Conservation (phyloP, 1,140 invertebrate species). For the Yoshiicerus persimilis region DNA sequence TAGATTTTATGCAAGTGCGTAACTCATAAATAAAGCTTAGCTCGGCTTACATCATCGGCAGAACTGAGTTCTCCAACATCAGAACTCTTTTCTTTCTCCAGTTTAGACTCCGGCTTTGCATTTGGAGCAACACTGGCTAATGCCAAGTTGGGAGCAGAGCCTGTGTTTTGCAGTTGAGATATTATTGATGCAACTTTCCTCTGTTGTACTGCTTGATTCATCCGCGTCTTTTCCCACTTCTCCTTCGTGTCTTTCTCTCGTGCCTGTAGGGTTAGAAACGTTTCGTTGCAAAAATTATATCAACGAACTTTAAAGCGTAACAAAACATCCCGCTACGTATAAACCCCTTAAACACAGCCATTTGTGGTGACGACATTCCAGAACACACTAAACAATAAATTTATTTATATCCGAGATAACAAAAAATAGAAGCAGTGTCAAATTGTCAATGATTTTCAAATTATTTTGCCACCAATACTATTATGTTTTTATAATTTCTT, state of each 20-base stretch:
- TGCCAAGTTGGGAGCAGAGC: constrained; percentile 39
- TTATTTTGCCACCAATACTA: too few species aligned
- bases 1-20: not conserved
- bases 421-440: too few species aligned
- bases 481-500: too few species aligned
- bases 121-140: not conserved
- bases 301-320: not conserved
- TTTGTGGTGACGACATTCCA: too few species aligned
- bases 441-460: too few species aligned
- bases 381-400: too few species aligned
- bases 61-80: constrained; percentile 32
- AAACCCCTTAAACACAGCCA: too few species aligned
- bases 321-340: too few species aligned
- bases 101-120: constrained; percentile 2
- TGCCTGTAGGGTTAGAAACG: not conserved
- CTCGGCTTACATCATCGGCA: constrained; percentile 37
- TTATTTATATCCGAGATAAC: too few species aligned
- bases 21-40: not conserved
- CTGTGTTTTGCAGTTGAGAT: constrained; percentile 41
- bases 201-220: constrained; percentile 43
- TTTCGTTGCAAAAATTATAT: not conserved
- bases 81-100: constrained; percentile 35
- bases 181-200: constrained; percentile 45
- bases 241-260: constrained; percentile 43
- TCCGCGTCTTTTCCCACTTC: constrained; percentile 43